phyloP scores from a whole-genome alignment of 2,113 vertebrate genomes.

The Podarcis raffonei region DNA sequence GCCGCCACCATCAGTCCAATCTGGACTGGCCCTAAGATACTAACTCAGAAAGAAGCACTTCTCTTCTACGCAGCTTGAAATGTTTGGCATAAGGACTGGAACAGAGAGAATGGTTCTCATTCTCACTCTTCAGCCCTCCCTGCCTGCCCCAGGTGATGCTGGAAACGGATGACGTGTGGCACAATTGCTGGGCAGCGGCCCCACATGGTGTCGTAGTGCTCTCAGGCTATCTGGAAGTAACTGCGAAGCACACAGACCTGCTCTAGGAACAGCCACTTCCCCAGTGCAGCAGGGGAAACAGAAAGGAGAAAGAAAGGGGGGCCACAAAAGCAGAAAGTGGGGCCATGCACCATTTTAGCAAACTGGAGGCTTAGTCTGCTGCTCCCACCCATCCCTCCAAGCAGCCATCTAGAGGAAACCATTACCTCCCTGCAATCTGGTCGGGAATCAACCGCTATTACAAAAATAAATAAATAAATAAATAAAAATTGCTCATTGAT shows the following conservation, averaged over 20 bases:
- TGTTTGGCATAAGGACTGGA: not conserved
- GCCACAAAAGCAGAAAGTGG: not conserved
- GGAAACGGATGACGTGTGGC: not conserved
- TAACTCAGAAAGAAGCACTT: not conserved
- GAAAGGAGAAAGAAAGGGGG: not conserved
- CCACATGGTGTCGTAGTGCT: not conserved
- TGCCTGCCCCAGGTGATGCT: no score
- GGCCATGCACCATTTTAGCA: not conserved
- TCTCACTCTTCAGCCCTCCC: not conserved
- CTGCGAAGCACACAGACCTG: not conserved
- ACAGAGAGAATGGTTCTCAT: not conserved
- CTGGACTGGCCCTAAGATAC: not conserved
- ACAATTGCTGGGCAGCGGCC: not conserved
- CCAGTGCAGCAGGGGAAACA: not conserved
- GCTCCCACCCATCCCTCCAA: not conserved
- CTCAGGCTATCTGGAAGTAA: not conserved
- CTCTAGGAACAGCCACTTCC: not conserved
- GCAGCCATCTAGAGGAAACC: not conserved
- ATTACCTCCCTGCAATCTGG: no score
- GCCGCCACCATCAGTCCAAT: not conserved
- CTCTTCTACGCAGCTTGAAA: not conserved
- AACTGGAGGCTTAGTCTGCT: not conserved
- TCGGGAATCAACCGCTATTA: no score
- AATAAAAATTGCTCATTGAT: not conserved
- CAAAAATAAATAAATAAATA: not conserved